These are phyloP conservation scores for Lobophora halterata DNA, from an alignment of 2,888 invertebrate species.

Conservation along the genomic window DNA sequence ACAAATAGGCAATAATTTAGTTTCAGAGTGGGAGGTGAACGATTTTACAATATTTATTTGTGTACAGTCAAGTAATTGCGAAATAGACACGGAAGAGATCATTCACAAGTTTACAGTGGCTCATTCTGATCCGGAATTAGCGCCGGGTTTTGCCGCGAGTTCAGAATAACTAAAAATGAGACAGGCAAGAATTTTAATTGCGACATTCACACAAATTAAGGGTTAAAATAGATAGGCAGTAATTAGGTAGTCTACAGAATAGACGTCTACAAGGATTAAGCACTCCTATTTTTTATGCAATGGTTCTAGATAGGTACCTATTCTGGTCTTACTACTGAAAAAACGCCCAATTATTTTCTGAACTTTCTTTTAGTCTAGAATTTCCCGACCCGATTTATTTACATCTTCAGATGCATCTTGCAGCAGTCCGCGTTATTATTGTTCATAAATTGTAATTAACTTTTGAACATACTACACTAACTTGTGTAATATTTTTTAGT, in stretches of 20 bases:
- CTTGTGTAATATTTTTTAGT: conserved; percentile 35
- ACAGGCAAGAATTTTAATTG: conserved; percentile 7
- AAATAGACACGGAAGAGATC: conserved; percentile 54
- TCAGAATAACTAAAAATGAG: conserved; percentile 4
- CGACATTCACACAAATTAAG: conserved; percentile 1
- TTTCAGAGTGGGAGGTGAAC: conserved; percentile 19
- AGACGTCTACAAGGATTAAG: neutral
- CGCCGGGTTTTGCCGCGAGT: conserved; percentile 6
- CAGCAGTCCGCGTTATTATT: too few species aligned
- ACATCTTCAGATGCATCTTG: too few species aligned
- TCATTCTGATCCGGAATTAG: conserved; percentile 41
- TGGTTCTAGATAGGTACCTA: too few species aligned
- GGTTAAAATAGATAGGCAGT: conserved; percentile 1
- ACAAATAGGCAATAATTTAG: conserved; percentile 6
- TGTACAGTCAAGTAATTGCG: conserved; percentile 45
- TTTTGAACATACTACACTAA: too few species aligned
- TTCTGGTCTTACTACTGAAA: too few species aligned
- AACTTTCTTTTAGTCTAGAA: too few species aligned
- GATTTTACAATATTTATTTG: conserved; percentile 44
- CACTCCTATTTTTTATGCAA: conserved; percentile 27
- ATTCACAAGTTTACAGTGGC: conserved; percentile 30
- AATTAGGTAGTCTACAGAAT: neutral
- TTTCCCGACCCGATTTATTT: too few species aligned
- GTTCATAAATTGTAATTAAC: too few species aligned
- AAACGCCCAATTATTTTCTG: too few species aligned